Evolutionary conservation across 1,140 invertebrate genomes (phyloP), one percentile per base, ranked within the genome.

Genomic region (Dinoponera quadriceps): DNA sequence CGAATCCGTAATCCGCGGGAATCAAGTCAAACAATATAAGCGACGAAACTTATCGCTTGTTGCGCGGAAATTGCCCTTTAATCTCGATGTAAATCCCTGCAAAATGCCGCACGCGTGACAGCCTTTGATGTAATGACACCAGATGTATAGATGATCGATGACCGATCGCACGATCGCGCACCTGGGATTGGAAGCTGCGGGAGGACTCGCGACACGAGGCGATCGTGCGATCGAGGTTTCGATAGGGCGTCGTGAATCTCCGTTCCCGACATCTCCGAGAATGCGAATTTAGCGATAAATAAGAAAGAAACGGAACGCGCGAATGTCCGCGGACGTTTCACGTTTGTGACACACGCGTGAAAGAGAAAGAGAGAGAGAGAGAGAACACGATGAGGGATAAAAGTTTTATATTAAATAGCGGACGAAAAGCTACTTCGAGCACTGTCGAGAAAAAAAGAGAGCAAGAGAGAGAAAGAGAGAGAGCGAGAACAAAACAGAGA

Each of bases 41-140:
- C 14, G 59, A 44, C 38, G 38, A 44, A 4, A 9, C 3, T 44
- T 33, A 33, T n/a, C n/a, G n/a, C n/a, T n/a, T n/a, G n/a, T n/a
- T 9, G 38, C 38, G 38, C 38, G 38, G 7, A 44, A 44, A 44
- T 44, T 44, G 38, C 38, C 38, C 38, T n/a, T n/a, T n/a, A 13
- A 33, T 51, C 13, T 25, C 49, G 29, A 65, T 3, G 27, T 48
- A 38, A 75, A 44, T 9, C 49, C 60, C n/a, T 14, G 38, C n/a
- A n/a, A 59, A 44, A 55, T 55, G n/a, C 7, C 54, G 54, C 54
- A 20, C 27, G 55, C 73, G 60, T n/a, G 29, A 57, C 75, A 68
- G 13, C 29, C 29, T 54, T 77, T 22, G 16, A 25, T n/a, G 16
- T 55, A 66, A 80, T 44, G 13, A 14, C 14, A 22, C 13, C 55